phyloP scores from a whole-genome alignment of 2,113 vertebrate genomes.

The Cynopterus brachyotis region DNA sequence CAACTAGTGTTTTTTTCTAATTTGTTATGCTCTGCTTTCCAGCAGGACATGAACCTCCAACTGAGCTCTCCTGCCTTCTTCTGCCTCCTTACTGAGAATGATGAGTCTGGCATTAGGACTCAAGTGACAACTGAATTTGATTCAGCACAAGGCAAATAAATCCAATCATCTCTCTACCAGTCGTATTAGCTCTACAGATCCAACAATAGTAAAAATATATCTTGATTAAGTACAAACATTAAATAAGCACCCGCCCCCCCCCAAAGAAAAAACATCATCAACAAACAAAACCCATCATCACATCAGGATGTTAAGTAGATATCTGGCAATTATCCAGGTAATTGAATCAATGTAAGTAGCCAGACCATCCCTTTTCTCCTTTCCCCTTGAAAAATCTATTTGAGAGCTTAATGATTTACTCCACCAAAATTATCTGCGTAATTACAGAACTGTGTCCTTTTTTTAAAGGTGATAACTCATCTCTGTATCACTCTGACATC shows the following conservation, averaged over 20 bases:
- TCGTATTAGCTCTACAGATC: not conserved
- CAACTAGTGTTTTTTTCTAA: not conserved
- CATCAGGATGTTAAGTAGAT: not conserved
- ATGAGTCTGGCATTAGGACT: not conserved
- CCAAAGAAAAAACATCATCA: not conserved
- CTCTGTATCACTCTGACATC: slow-evolving; percentile 34
- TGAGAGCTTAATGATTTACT: not conserved
- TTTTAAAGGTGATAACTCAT: not conserved
- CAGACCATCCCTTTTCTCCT: not conserved
- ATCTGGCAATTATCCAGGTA: slow-evolving; percentile 41
- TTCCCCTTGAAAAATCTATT: not conserved
- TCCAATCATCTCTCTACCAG: not conserved
- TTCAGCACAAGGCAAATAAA: not conserved
- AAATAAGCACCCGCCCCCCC: not conserved
- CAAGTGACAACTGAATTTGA: not conserved
- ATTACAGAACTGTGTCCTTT: not conserved
- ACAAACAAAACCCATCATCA: not conserved
- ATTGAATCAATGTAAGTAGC: not conserved
- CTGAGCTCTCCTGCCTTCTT: not conserved
- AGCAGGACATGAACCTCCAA: not conserved
- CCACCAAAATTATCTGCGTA: slow-evolving; percentile 13
- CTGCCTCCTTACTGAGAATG: not conserved
- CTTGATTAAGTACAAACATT: not conserved
- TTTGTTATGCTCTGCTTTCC: not conserved
- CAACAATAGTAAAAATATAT: not conserved